phyloP scores from a whole-genome alignment of 2,888 invertebrate genomes.

The Choreutis nemorana region DNA sequence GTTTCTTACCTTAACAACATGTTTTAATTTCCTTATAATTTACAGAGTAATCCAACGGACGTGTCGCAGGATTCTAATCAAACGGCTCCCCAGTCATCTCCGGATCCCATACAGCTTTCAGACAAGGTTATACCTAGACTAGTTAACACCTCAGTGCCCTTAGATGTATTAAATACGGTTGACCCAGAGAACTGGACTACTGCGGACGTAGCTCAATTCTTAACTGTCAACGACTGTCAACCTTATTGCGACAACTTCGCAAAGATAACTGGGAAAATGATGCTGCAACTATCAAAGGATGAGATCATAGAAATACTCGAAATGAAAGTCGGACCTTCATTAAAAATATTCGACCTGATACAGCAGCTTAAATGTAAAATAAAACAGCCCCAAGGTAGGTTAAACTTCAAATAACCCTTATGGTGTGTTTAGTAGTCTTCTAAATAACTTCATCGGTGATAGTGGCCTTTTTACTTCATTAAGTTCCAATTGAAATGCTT shows the following conservation, averaged over 20 bases:
- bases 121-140: conserved; percentile 71
- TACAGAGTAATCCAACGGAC: conserved; percentile 19
- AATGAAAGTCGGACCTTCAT: conserved; percentile 93
- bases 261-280: conserved; percentile 80
- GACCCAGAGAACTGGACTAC: conserved; percentile 75
- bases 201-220: conserved; percentile 85
- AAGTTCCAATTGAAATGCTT: too few relatives aligned
- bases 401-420: conserved; percentile 7
- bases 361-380: conserved; percentile 89
- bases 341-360: conserved; percentile 93
- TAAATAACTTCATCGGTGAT: too few relatives aligned
- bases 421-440: too few relatives aligned
- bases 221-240: conserved; percentile 86
- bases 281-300: conserved; percentile 86
- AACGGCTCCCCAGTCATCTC: conserved; percentile 24
- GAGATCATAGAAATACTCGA: conserved; percentile 88
- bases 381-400: conserved; percentile 73
- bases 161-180: conserved; percentile 58
- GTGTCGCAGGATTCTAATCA: conserved; percentile 27
- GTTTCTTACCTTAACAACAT: too few relatives aligned
- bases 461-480: background rate
- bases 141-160: conserved; percentile 62
- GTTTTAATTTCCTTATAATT: too few relatives aligned
- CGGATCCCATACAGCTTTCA: conserved; percentile 23
- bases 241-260: conserved; percentile 74